phyloP scores from a whole-genome alignment of 2,888 invertebrate genomes.

The Diploptera punctata region DNA sequence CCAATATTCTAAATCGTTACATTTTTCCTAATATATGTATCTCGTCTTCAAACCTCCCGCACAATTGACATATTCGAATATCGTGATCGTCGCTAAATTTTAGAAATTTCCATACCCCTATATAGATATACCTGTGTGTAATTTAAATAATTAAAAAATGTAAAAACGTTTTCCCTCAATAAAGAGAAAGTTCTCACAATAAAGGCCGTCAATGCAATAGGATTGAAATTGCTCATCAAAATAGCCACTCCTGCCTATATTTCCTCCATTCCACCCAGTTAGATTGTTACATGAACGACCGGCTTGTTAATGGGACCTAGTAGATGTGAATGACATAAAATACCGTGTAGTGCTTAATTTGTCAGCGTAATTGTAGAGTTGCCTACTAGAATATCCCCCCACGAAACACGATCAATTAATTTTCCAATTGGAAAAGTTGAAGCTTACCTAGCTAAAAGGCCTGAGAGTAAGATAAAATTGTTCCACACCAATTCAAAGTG shows the following conservation, averaged over 20 bases:
- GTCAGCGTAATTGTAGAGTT: conserved; percentile 4
- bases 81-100: too few species aligned
- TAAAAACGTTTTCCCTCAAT: too few species aligned
- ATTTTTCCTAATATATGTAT: too few species aligned
- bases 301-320: background rate
- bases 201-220: too few species aligned
- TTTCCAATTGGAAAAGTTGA: background rate
- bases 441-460: background rate
- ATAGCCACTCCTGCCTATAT: background rate
- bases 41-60: too few species aligned
- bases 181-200: too few species aligned
- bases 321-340: background rate
- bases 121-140: too few species aligned
- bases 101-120: too few species aligned
- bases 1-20: too few species aligned
- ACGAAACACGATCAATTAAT: conserved; percentile 1
- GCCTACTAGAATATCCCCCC: background rate
- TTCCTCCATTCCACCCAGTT: background rate
- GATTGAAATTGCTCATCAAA: too few species aligned
- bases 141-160: too few species aligned
- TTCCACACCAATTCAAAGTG: background rate
- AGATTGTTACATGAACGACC: background rate
- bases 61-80: too few species aligned
- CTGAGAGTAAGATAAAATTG: background rate
- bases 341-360: conserved; percentile 1